Conservation (phyloP, 2,797 vertebrate genomes). For the Phataginus tricuspis region DNA sequence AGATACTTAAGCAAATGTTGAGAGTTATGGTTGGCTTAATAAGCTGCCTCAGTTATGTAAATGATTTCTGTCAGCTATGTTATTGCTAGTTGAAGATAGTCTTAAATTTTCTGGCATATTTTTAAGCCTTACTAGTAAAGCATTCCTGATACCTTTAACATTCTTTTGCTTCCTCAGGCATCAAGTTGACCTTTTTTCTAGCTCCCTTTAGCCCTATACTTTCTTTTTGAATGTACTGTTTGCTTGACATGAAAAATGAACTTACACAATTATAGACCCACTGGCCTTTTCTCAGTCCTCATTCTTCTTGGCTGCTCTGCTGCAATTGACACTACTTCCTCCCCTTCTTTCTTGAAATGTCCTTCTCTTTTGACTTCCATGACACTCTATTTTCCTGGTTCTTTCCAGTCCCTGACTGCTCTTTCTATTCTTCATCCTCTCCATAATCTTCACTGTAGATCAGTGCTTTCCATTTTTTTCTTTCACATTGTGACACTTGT, state of each 20-base stretch:
- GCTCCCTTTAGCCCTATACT: conserved; percentile 62
- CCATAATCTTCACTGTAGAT: not conserved
- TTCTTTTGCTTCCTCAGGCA: conserved; percentile 72
- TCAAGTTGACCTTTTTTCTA: conserved; percentile 75
- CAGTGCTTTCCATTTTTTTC: not conserved
- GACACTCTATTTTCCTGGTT: not conserved
- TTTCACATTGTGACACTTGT: not conserved
- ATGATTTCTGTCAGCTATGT: conserved; percentile 66
- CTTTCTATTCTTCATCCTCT: not conserved
- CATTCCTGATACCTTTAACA: conserved; percentile 58
- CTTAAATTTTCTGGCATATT: conserved; percentile 63
- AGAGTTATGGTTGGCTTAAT: conserved; percentile 72
- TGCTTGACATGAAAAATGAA: conserved; percentile 78
- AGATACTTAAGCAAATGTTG: conserved; percentile 77
- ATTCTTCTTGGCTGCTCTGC: conserved; percentile 61
- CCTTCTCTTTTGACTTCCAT: conserved; percentile 41
- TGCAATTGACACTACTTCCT: conserved; percentile 17
- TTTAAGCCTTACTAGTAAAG: conserved; percentile 58
- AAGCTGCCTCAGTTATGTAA: conserved; percentile 76
- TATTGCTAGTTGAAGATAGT: conserved; percentile 60
- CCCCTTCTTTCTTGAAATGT: not conserved
- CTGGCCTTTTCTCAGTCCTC: conserved; percentile 65
- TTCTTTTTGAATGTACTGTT: conserved; percentile 69
- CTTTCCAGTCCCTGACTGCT: not conserved
- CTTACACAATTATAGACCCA: conserved; percentile 64